Evolutionary conservation across 2,888 invertebrate genomes (phyloP), one percentile per base, ranked within the genome.

Genomic region (Empis stercorea): DNA sequence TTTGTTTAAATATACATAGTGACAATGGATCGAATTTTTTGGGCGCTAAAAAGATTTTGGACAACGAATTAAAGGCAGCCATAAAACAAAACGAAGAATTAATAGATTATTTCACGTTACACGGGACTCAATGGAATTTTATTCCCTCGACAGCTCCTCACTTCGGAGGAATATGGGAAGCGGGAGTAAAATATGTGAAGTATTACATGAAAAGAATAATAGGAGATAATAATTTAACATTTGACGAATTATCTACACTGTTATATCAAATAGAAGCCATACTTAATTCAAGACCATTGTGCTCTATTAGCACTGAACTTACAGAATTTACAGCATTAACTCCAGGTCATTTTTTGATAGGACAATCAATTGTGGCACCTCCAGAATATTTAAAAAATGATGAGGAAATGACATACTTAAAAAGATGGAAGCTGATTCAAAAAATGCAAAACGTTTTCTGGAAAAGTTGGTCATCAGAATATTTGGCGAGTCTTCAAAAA

Each of bases 11-110:
- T 7, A 43, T 61, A 1, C 58, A 53, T 46, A 54, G 55, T 43
- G 62, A 63, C 39, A 54, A 56, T 44, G 61, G 60, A 2, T 58
- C 57, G 0, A 61, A 57, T 32, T 61, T 63, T 41, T 45, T 55
- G 4, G 62, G 62, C 7, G 61, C 61, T 1, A 43, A 53, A 6
- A 46, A n/a, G 7, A 34, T 32, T 7, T n/a, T 51, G 14, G 10
- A 37, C 23, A 36, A 47, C 11, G 15, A 43, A 10, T 43, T 46
- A 20, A 23, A 46, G 10, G 37, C 16, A 17, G 40, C 38, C 4
- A 34, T 38, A 17, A 37, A 32, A n/a, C 15, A 34, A 14, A 38
- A 40, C 40, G 30, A 34, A 2, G 16, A 43, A 14, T 15, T 16
- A 5, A 27, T 17, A 3, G 30, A 34, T 13, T 15, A n/a, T 20